Base-by-base conservation (phyloP, 2,797 vertebrate genomes). In the Pseudochaenichthys georgianus region DNA sequence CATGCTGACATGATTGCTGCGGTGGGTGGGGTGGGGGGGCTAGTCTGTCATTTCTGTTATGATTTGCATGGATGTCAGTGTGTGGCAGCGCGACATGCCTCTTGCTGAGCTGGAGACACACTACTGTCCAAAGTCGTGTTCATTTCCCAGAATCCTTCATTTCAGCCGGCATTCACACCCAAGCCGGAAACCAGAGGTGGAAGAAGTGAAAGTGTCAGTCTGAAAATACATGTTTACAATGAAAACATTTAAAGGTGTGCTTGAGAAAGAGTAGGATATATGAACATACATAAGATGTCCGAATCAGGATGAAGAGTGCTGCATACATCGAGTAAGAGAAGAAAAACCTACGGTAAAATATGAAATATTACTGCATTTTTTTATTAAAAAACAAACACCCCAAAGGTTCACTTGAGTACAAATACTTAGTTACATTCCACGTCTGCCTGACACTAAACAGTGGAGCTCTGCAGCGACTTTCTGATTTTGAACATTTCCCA, bases 31-130 rank as follows among this genome's bases (percentile, higher is more conserved):
- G 6, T 6, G 34, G 34, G 34, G 78, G 76, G 69, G 75, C 75
- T 69, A 77, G 72, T 79, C 87, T 88, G 84, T 94, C 88, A 93
- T 93, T 81, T 88, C 87, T 90, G 89, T 90, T 92, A 93, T 94
- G 92, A 94, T 94, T 94, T 94, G 86, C 91, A 94, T 87, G 90
- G 89, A 84, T 93, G 92, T 94, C 93, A 92, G 84, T 90, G 81
- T 88, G 80, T 64, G 74, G 86, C 86, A 82, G 87, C 60, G 0
- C 70, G 73, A 91, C 85, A 89, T 80, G 80, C 46, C 73, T 83
- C 80, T 73, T 23, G 79, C 89, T 85, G 85, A 84, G 88, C 83
- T 76, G 76, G 61, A 82, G 75, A 57, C 64, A 3, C 74, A 52
- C 60, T 58, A 23, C 73, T 64, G 54, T 57, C 75, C 63, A 79